phyloP scores from a whole-genome alignment of 2,888 invertebrate genomes.

The Drosophila austrosaltans region DNA sequence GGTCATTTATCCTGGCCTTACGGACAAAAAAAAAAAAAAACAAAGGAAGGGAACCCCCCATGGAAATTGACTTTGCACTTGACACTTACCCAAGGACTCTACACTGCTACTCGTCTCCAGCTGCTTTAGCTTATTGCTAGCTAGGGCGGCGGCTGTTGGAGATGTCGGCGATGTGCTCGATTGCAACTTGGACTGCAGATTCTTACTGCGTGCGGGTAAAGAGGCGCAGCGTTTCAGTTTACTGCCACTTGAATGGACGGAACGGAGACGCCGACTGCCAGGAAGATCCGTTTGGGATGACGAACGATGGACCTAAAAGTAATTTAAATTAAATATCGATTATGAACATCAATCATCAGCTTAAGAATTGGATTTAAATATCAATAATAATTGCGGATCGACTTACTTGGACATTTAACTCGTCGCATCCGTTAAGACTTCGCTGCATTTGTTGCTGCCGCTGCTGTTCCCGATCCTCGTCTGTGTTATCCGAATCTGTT shows the following conservation, averaged over 20 bases:
- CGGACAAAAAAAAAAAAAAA: not conserved
- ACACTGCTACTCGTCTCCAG: conserved; percentile 80
- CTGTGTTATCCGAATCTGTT: conserved; percentile 82
- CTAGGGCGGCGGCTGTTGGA: conserved; percentile 45
- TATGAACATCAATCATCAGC: not conserved
- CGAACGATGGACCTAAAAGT: conserved; percentile 84
- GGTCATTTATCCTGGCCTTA: conserved; percentile 41
- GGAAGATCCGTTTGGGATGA: conserved; percentile 85
- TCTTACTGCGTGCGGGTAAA: conserved; percentile 83
- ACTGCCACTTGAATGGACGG: conserved; percentile 80
- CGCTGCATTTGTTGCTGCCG: conserved; percentile 51
- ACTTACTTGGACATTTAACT: conserved; percentile 52
- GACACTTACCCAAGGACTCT: conserved; percentile 82
- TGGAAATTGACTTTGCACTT: conserved; percentile 2
- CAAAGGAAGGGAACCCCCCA: conserved; percentile 19
- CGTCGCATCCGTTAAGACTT: conserved; percentile 67
- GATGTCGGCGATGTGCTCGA: conserved; percentile 35
- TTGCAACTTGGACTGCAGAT: conserved; percentile 61
- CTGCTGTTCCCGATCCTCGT: conserved; percentile 66
- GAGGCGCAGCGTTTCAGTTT: conserved; percentile 86
- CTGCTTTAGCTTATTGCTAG: conserved; percentile 50
- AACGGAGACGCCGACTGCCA: conserved; percentile 84
- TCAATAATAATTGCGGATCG: not conserved
- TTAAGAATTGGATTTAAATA: no score
- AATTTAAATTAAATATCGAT: not conserved